These are phyloP conservation scores for Microcebus tavaratra DNA, from an alignment of 2,113 vertebrate genomes.

Conservation along the genomic window DNA sequence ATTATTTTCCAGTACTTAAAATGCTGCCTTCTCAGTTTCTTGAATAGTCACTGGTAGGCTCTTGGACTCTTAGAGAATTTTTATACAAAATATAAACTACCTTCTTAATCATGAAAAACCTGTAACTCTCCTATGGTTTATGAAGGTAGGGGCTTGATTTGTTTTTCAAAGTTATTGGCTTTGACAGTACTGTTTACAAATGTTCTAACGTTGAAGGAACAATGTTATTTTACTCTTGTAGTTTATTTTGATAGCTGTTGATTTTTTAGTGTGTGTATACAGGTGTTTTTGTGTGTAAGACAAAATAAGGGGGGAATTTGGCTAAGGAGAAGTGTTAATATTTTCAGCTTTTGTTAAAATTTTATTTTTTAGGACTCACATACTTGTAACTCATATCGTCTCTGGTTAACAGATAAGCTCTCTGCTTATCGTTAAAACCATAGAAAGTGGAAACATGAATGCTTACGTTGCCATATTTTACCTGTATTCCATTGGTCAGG, in stretches of 20 bases:
- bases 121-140: background rate
- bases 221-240: background rate
- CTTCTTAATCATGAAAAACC: background rate
- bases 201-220: background rate
- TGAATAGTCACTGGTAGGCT: background rate
- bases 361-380: background rate
- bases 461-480: background rate
- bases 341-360: background rate
- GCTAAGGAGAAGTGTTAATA: constrained; percentile 17
- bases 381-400: background rate
- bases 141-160: background rate
- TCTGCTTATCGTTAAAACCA: background rate
- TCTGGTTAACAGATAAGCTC: background rate
- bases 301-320: background rate
- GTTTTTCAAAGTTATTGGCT: constrained; percentile 19
- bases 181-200: constrained; percentile 2
- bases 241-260: constrained; percentile 13
- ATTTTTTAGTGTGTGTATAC: background rate
- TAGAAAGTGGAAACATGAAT: background rate
- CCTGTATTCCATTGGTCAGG: constrained; percentile 16
- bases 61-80: constrained; percentile 20
- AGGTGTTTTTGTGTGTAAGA: background rate
- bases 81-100: constrained; percentile 1
- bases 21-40: background rate
- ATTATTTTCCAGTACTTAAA: constrained; percentile 5